Percentiles rank a stretch among this genome's conserved stretches.
phyloP scores from a whole-genome alignment of 2,797 vertebrate genomes.

The Sarcophilus harrisii region DNA sequence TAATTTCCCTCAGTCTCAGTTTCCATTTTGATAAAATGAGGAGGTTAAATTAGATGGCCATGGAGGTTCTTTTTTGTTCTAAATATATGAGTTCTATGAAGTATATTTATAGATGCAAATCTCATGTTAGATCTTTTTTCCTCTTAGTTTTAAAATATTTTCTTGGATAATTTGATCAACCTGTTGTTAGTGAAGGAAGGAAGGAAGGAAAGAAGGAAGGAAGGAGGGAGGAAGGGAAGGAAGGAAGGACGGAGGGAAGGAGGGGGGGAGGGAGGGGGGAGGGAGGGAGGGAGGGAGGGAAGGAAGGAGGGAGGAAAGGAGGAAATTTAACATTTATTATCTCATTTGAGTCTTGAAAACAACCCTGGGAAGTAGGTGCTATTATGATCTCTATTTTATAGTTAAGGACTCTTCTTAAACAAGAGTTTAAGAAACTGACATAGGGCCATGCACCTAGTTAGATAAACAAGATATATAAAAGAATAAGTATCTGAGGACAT shows the following conservation, averaged over 20 bases:
- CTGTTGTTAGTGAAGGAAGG: neutral
- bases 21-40: neutral
- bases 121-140: neutral
- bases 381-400: neutral
- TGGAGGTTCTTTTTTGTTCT: neutral
- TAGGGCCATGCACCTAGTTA: neutral
- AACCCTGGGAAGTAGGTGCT: neutral
- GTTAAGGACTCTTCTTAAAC: neutral
- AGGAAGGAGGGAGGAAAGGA: too few species aligned
- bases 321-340: neutral
- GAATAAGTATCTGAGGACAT: neutral
- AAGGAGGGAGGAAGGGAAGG: too few species aligned
- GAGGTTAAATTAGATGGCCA: neutral
- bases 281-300: too few species aligned
- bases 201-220: neutral
- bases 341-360: neutral
- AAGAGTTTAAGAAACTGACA: neutral
- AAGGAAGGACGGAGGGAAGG: too few species aligned
- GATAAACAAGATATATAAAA: neutral
- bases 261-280: too few species aligned
- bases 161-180: neutral
- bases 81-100: neutral
- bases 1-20: neutral
- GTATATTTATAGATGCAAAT: neutral
- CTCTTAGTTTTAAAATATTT: neutral